Conservation (phyloP, 2,113 vertebrate species). For the Python bivittatus region DNA sequence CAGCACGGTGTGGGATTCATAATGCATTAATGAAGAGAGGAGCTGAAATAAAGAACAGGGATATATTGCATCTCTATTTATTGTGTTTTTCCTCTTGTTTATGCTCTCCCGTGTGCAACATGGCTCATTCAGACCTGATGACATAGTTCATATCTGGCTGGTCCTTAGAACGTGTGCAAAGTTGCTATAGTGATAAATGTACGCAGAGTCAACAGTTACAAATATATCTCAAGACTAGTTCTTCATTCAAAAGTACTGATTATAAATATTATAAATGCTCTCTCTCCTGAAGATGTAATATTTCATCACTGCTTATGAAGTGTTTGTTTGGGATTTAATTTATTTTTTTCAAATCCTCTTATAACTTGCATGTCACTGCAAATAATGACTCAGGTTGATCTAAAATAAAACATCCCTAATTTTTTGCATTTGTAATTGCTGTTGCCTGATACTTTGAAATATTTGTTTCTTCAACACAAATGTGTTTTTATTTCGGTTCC, state of each 20-base stretch:
- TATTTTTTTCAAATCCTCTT: background rate
- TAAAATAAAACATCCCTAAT: background rate
- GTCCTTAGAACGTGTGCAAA: background rate
- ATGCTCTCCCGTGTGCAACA: background rate
- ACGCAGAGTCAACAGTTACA: background rate
- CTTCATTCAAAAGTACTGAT: background rate
- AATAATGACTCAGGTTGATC: background rate
- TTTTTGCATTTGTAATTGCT: background rate
- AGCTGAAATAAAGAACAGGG: background rate
- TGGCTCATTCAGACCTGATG: background rate
- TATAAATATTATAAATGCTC: background rate
- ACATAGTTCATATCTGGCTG: constrained; percentile 8
- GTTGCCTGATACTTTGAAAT: background rate
- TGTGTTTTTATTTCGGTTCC: background rate
- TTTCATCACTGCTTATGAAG: background rate
- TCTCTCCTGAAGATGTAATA: background rate
- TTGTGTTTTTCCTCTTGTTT: background rate
- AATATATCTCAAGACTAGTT: background rate
- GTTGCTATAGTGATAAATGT: constrained; percentile 17
- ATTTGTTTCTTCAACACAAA: background rate
- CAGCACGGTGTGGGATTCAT: background rate
- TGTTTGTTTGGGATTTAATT: background rate
- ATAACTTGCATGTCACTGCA: background rate
- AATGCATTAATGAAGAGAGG: background rate
- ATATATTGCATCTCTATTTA: background rate